Evolutionary conservation across 2,797 vertebrate species (phyloP), one percentile per base, ranked within the genome.

Genomic region (Anguilla marmorata): DNA sequence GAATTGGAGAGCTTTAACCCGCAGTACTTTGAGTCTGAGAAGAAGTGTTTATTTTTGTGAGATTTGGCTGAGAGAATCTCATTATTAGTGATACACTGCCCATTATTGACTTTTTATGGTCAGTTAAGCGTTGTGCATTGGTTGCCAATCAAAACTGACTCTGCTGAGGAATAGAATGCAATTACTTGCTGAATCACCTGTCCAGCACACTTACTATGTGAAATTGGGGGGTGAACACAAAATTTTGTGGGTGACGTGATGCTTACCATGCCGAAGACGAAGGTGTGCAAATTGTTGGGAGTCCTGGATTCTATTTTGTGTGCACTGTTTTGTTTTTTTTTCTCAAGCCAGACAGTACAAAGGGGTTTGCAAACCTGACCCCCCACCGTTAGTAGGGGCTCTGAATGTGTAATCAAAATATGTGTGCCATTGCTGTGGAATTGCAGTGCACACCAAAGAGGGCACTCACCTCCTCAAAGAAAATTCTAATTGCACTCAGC

Each of bases 401-500:
- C 48, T 1, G 19, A 56, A 88, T 58, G 50, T 74, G 63, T 27
- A 50, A 66, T 85, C 48, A 88, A 88, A 88, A 60, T 85, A 37
- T n/a, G 80, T 27, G 87, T 56, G 66, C 85, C 83, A 85, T 50
- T 58, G 66, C 52, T 11, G 92, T 56, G 86, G 88, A 90, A 92
- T 91, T 92, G 92, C 58, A 91, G 89, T 58, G 90, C 84, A 58
- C 2, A 37, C 7, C 90, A 86, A 89, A 90, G 85, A 91, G 92
- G 90, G 66, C 27, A 86, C 69, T 84, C 58, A 63, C 63, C 58
- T 69, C 87, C 87, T 92, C 88, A 92, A 91, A 90, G 85, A 88
- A 83, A 87, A 90, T 91, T 86, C 90, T 95, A 95, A 96, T 95
- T 96, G 93, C 93, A 91, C 93, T 92, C 95, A 94, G 94, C 93